Evolutionary conservation across 2,113 vertebrate genomes (phyloP).

Genomic region (Pachycephala philippinensis): DNA sequence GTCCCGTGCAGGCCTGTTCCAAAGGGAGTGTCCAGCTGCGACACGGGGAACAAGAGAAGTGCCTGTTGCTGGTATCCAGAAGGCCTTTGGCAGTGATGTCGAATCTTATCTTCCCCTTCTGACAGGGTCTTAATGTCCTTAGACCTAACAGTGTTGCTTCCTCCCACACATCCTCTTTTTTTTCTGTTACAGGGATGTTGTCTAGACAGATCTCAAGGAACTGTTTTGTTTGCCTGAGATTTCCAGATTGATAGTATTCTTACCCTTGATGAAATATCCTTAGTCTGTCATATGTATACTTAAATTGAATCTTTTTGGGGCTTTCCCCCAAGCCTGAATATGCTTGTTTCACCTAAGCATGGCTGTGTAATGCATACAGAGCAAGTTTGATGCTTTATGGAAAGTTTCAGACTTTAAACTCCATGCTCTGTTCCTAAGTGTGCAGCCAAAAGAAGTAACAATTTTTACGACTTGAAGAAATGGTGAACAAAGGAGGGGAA

Average conservation of each 20-base stretch:
- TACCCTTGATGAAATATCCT: neutral
- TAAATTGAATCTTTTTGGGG: neutral
- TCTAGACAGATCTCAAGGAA: neutral
- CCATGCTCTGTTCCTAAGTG: neutral
- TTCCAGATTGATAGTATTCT: neutral
- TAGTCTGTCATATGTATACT: neutral
- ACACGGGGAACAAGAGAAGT: neutral
- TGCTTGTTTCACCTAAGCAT: neutral
- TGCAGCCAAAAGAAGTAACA: neutral
- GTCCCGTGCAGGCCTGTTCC: neutral
- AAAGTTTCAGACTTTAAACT: neutral
- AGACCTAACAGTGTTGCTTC: neutral
- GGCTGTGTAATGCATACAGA: neutral
- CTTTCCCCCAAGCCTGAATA: neutral
- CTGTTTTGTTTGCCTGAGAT: neutral
- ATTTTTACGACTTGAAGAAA: neutral
- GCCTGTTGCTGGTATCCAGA: neutral
- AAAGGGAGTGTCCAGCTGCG: neutral
- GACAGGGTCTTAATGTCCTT: neutral
- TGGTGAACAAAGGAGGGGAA: neutral
- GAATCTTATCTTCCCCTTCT: neutral
- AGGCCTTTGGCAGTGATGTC: neutral
- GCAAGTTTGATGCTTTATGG: neutral
- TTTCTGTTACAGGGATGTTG: neutral
- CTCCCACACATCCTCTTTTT: neutral